Conservation (phyloP, 2,797 vertebrate genomes). For the Enteromius thamalakanensis region DNA sequence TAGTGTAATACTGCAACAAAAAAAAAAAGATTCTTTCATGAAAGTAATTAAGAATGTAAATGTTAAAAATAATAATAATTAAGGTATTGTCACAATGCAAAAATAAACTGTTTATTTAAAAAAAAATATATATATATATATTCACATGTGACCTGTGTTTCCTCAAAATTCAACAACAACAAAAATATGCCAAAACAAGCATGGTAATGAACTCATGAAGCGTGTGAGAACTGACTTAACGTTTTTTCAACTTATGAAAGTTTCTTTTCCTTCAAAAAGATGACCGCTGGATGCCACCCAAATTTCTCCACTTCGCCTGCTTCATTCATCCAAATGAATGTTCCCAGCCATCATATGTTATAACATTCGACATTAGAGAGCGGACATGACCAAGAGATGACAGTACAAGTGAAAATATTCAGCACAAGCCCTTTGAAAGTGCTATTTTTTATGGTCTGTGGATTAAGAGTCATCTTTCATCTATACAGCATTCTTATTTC, state of each 20-base stretch:
- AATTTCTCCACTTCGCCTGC: constrained; percentile 5
- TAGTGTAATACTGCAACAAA: no score
- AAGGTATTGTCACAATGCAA: not conserved
- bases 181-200: not conserved
- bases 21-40: no score
- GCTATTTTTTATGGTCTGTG: not conserved
- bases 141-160: no score
- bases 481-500: not conserved
- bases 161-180: no score
- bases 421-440: constrained; percentile 2
- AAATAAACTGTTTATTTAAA: not conserved
- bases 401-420: not conserved
- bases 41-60: not conserved
- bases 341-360: constrained; percentile 5
- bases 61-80: not conserved
- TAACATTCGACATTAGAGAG: not conserved
- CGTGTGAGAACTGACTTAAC: not conserved
- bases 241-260: not conserved
- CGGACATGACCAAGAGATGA: constrained; percentile 17
- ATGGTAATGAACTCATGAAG: not conserved
- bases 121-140: no score
- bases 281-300: constrained; percentile 19
- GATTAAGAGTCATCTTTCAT: constrained; percentile 2
- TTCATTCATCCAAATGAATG: constrained; percentile 14
- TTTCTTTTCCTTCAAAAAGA: not conserved